Percentiles rank a stretch among this genome's conserved stretches.
These are phyloP conservation scores for Cricetomys ansorgei DNA, from an alignment of 2,113 vertebrate genomes.

Conservation along the genomic window DNA sequence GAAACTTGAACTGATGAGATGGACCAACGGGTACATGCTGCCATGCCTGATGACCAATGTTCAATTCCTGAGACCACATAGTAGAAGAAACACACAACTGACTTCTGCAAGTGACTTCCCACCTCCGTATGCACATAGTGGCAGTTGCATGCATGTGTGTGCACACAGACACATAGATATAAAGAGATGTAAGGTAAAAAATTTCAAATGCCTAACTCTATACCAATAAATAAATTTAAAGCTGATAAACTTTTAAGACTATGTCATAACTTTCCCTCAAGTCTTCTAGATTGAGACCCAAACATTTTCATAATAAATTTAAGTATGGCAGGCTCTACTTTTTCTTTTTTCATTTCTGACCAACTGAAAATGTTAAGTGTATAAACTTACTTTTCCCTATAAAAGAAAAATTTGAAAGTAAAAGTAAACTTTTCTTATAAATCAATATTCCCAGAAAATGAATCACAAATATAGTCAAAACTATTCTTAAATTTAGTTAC, in stretches of 20 bases:
- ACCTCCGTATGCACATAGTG: neutral
- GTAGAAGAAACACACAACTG: neutral
- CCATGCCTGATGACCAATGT: neutral
- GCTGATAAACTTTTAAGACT: slow-evolving; percentile 41
- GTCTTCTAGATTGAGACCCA: slow-evolving; percentile 40
- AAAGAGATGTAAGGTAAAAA: neutral
- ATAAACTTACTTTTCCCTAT: neutral
- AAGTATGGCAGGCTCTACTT: neutral
- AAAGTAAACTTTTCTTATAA: slow-evolving; percentile 31
- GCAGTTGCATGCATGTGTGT: too few relatives aligned
- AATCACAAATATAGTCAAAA: slow-evolving; percentile 41
- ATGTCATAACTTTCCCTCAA: neutral
- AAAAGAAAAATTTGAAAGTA: slow-evolving; percentile 20
- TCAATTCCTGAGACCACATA: neutral
- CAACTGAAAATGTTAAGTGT: slow-evolving; percentile 17
- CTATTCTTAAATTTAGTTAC: slow-evolving; percentile 53
- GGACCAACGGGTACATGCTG: too few relatives aligned
- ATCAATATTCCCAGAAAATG: neutral
- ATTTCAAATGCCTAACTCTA: neutral
- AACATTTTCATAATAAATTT: slow-evolving; percentile 39
- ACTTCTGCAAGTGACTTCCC: too few relatives aligned
- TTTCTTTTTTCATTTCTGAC: slow-evolving; percentile 23
- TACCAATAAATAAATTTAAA: neutral
- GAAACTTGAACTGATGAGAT: neutral
- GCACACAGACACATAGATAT: neutral